These are phyloP conservation scores for Callinectes sapidus DNA, from an alignment of 2,888 invertebrate species.

Conservation along the genomic window DNA sequence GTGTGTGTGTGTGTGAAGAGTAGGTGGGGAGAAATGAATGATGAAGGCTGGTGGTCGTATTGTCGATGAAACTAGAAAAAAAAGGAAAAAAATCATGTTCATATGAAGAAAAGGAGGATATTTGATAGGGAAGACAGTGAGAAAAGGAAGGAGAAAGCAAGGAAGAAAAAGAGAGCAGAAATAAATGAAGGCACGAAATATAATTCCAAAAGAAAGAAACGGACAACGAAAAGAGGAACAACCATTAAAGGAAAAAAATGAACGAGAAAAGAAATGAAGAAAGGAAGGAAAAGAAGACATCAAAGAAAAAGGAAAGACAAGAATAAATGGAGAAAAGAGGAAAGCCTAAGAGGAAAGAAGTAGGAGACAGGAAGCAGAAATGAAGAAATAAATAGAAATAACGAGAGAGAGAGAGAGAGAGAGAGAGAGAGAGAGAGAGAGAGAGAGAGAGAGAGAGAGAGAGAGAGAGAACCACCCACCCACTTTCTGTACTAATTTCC, in stretches of 20 bases:
- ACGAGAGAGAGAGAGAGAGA: background rate
- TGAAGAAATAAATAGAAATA: background rate
- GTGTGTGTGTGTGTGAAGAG: background rate
- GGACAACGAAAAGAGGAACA: background rate
- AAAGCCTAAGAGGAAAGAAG: background rate
- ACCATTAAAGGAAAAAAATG: too few species aligned
- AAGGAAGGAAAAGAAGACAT: background rate
- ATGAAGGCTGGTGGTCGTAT: background rate
- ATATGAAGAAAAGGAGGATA: background rate
- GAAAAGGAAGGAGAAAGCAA: background rate
- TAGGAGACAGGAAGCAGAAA: background rate
- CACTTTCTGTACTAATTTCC: background rate
- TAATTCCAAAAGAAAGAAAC: background rate
- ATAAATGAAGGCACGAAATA: background rate
- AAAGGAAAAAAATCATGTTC: background rate
- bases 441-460: background rate
- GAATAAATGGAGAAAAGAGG: background rate
- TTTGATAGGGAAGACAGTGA: background rate
- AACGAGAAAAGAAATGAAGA: background rate
- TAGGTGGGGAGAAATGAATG: background rate
- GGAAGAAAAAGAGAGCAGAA: background rate
- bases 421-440: constrained; percentile 15
- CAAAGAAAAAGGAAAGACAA: background rate
- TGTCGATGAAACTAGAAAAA: background rate
- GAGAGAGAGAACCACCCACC: background rate